Conservation (phyloP, 2,888 invertebrate species). For the Melanchra persicariae region DNA sequence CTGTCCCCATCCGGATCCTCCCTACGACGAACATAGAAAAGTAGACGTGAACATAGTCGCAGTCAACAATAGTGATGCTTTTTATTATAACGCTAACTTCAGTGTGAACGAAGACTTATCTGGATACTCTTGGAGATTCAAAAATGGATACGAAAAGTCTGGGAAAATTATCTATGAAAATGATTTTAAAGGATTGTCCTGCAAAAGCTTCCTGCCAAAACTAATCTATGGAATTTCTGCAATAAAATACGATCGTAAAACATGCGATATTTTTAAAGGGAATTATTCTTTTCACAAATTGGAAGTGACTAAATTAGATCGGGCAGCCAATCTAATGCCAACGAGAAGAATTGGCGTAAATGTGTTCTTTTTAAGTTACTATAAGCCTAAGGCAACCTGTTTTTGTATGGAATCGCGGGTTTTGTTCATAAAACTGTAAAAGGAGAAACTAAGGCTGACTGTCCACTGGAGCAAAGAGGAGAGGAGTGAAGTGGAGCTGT, state of each 20-base stretch:
- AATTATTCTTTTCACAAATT: constrained; percentile 35
- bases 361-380: constrained; percentile 33
- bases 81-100: constrained; percentile 41
- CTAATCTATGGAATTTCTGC: constrained; percentile 38
- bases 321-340: constrained; percentile 25
- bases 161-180: constrained; percentile 40
- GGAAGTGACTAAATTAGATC: constrained; percentile 27
- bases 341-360: constrained; percentile 35
- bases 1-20: constrained; percentile 28
- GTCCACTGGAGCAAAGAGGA: too few relatives aligned
- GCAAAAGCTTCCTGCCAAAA: constrained; percentile 34
- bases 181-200: constrained; percentile 35
- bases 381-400: constrained; percentile 24
- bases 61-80: constrained; percentile 24
- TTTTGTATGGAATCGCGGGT: constrained; percentile 41
- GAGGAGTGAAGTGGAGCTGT: too few relatives aligned
- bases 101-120: constrained; percentile 27
- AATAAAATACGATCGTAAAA: constrained; percentile 23
- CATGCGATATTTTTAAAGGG: constrained; percentile 32
- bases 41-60: constrained; percentile 5
- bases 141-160: constrained; percentile 37
- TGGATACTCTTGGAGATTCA: constrained; percentile 38
- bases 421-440: constrained; percentile 10
- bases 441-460: background rate
- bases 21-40: constrained; percentile 25